Evolutionary conservation across 2,113 vertebrate species (phyloP), one percentile per base, ranked within the genome.

Genomic region (Poicephalus meyeri): DNA sequence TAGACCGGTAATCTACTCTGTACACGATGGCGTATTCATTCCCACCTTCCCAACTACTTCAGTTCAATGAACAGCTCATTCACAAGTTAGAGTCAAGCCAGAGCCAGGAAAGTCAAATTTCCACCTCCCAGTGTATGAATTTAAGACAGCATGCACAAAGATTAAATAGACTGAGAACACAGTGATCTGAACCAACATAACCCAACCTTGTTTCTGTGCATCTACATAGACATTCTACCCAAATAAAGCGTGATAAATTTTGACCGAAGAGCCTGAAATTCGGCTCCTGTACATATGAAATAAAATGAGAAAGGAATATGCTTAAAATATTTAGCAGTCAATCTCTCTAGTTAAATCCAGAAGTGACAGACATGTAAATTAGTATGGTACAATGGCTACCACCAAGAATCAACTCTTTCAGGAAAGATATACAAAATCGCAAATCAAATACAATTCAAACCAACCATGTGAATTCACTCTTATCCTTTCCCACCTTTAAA

Each of bases 41-140:
- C 28, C 91, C 91, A 91, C 93, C 86, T 73, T 91, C 78, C 93
- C 81, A 93, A 86, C 81, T 49, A 56, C 49, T 69, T 80, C 81
- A 52, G 56, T 28, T 87, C 89, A 95, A 55, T 24, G 91, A 95
- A 89, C 73, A 72, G 83, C 91, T 96, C 94, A 96, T 89, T 95
- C 89, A 96, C 46, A 87, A 95, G 52, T 31, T 8, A 47, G 24
- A 76, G 47, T 11, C 5, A 3, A 91, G 78, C 31, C 0, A 0
- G 31, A 92, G 78, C 11, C 86, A 74, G 68, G 37, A 92, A 80
- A 77, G 55, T 31, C 55, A 55, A 26, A 84, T 28, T 91, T 71
- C 78, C 74, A 91, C 70, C n/a, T 87, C 70, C 5, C 52, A 52
- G 61, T 1, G 11, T 8, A 74, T 3, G 12, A 65, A 65, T 80